These are phyloP conservation scores for Caenorhabditis macrosperma DNA, from an alignment of 2,888 invertebrate species.

Conservation along the genomic window DNA sequence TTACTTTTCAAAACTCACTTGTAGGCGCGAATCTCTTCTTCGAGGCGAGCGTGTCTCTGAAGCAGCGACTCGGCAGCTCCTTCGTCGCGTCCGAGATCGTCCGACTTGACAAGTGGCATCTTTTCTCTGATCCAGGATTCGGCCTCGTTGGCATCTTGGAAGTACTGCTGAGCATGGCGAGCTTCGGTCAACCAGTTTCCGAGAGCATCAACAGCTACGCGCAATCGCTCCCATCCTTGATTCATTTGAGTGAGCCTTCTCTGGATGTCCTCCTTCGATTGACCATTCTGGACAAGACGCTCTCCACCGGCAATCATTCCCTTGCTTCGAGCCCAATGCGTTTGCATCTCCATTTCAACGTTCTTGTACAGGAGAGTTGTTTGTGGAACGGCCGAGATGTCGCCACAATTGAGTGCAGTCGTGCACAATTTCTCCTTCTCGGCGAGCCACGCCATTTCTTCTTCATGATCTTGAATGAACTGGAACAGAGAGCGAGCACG, in stretches of 20 bases:
- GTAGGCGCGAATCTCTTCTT: conserved; percentile 78
- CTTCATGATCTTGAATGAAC: conserved; percentile 94
- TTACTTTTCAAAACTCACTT: conserved; percentile 41
- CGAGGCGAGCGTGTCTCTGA: conserved; percentile 81
- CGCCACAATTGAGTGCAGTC: conserved; percentile 93
- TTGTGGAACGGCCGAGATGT: conserved; percentile 91
- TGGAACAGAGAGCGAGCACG: conserved; percentile 94
- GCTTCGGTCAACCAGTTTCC: conserved; percentile 89
- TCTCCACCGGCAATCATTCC: conserved; percentile 80
- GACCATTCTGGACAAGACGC: conserved; percentile 69
- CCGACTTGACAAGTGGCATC: conserved; percentile 90
- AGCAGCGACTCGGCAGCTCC: conserved; percentile 74
- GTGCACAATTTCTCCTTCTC: conserved; percentile 93
- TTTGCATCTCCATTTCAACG: conserved; percentile 89
- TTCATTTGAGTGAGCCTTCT: conserved; percentile 64
- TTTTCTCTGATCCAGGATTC: conserved; percentile 98
- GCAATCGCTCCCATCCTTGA: conserved; percentile 90
- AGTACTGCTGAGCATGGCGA: conserved; percentile 90
- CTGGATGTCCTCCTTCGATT: conserved; percentile 66
- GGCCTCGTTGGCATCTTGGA: conserved; percentile 92
- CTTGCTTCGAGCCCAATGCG: conserved; percentile 81
- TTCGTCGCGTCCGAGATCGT: conserved; percentile 88
- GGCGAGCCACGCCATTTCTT: conserved; percentile 96
- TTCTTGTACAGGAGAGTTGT: conserved; percentile 83
- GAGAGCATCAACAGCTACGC: conserved; percentile 87